Evolutionary conservation across 2,797 vertebrate genomes (phyloP).

Genomic region (Loriculus beryllinus): DNA sequence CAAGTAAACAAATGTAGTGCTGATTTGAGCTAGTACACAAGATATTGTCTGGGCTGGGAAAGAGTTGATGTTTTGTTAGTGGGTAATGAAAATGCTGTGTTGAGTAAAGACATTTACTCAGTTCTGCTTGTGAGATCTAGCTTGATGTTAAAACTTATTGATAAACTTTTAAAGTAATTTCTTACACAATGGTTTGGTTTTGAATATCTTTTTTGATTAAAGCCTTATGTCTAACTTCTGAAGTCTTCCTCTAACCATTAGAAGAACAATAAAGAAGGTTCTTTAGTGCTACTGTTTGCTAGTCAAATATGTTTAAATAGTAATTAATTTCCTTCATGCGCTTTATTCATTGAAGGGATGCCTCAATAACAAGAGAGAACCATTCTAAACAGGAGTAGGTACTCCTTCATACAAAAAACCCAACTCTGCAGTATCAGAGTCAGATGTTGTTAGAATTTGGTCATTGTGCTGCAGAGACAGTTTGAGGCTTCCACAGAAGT

Average conservation of each 20-base stretch:
- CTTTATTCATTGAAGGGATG: neutral
- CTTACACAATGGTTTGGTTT: neutral
- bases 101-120: neutral
- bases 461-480: neutral
- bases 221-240: neutral
- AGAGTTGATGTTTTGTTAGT: neutral
- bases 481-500: neutral
- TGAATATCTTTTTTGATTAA: neutral
- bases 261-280: neutral
- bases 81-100: neutral
- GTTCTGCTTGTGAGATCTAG: neutral
- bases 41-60: neutral
- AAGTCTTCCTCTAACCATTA: neutral
- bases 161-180: neutral
- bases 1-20: neutral
- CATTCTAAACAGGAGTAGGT: neutral
- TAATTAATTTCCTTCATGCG: neutral
- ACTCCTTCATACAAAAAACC: neutral
- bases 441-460: neutral
- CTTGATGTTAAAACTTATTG: neutral
- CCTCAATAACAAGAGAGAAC: neutral
- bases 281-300: neutral
- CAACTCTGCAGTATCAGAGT: accelerated
- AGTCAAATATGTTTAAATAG: neutral
- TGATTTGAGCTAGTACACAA: neutral